These are phyloP conservation scores for Natrix natrix DNA, from an alignment of 2,797 vertebrate species.

Conservation along the genomic window DNA sequence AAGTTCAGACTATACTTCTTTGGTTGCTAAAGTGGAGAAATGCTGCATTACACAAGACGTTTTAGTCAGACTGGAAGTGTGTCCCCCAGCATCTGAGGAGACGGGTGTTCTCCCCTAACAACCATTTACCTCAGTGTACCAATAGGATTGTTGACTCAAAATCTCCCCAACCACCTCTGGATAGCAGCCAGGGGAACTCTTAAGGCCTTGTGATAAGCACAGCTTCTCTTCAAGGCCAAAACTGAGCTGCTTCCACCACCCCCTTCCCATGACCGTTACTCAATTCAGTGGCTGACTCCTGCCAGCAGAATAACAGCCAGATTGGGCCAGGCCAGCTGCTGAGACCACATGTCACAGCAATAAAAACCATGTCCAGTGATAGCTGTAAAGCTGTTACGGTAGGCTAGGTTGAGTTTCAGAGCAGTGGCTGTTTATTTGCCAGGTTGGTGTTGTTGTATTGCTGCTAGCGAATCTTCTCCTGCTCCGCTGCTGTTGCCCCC, in stretches of 20 bases:
- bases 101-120: background rate
- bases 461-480: background rate
- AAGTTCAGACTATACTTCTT: too few relatives aligned
- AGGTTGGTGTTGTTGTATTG: background rate
- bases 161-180: background rate
- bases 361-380: background rate
- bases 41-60: background rate
- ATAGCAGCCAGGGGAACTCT: background rate
- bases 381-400: background rate
- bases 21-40: too few relatives aligned
- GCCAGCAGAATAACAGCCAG: background rate
- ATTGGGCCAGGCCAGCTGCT: background rate
- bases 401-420: background rate
- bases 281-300: background rate
- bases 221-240: background rate
- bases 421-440: background rate
- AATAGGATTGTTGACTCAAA: background rate
- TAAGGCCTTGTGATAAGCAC: background rate
- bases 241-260: background rate
- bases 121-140: background rate
- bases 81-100: background rate
- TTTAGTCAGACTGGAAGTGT: background rate
- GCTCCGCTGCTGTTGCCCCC: background rate
- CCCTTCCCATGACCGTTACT: rapidly evolving
- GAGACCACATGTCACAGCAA: background rate